These are phyloP conservation scores for Magallana nippona DNA, from an alignment of 2,888 invertebrate genomes.

Conservation along the genomic window DNA sequence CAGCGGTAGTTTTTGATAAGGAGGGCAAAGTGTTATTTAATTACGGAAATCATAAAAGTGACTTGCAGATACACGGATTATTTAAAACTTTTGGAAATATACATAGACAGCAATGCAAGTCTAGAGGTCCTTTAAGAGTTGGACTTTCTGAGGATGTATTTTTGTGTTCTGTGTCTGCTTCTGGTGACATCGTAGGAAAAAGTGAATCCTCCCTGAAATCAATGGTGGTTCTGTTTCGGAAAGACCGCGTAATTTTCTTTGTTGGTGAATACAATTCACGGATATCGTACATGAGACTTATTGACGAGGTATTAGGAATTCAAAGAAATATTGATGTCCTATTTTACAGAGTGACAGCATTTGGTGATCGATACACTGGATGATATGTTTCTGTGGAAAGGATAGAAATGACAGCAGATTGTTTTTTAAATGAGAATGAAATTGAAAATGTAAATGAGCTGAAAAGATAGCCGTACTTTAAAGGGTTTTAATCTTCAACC, in stretches of 20 bases:
- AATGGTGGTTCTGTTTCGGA: background rate
- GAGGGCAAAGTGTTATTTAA: background rate
- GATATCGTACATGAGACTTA: slow-evolving; percentile 9
- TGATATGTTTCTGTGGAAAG: no score
- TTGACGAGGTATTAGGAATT: background rate
- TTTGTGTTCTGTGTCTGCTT: background rate
- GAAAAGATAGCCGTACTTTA: no score
- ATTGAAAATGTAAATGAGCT: no score
- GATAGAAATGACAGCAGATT: no score
- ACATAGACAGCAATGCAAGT: background rate
- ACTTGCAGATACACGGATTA: background rate
- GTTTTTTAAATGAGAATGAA: no score
- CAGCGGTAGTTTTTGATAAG: background rate
- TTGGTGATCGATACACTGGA: no score
- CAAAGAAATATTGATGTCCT: no score
- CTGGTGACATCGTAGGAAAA: background rate
- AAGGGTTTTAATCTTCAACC: no score
- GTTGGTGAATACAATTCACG: background rate
- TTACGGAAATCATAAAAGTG: background rate
- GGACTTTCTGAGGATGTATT: background rate
- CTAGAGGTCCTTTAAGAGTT: background rate
- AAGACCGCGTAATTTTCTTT: background rate
- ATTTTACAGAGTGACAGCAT: no score
- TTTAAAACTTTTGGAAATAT: background rate
- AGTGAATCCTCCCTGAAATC: background rate